Base-by-base conservation (phyloP, 2,113 vertebrate species). In the Piprites chloris region DNA sequence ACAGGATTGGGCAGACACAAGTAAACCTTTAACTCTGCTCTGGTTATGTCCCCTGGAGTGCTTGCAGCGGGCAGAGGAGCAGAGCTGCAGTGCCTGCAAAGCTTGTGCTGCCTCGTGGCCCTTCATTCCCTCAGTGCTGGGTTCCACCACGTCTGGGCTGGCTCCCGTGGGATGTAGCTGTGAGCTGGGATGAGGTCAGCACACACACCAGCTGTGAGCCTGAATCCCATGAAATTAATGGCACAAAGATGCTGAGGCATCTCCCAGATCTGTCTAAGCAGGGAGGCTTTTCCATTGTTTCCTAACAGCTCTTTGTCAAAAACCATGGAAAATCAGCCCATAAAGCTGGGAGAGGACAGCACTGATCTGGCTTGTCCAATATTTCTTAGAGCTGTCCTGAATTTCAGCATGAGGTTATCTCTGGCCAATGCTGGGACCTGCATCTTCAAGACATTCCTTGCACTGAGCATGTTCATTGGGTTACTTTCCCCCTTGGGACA, bases 81-180 rank as follows among this genome's bases (percentile, higher is more conserved):
- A 58, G 56, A 73, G 69, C 63, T 77, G 80, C n/a, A 4, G 62
- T 2, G 15, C 20, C 73, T 23, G 14, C 56, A n/a, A 9, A 33
- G 44, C 20, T 21, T 22, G 56, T 46, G 59, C 28, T 78, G 77
- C 59, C 83, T 44, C 18, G 2, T 28, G 75, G n/a, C 56, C 66
- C 63, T 30, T 42, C 5, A 2, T 11, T 37, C 35, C 39, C 26
- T 0, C 5, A 11, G 39, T 1, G 6, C 56, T 49, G 63, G 39
- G 8, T n/a, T 46, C 30, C 28, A 7, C 50, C 50, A 4, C 0
- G 1, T 58, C 72, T 35, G 1, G 0, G 18, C 5, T 62, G 59
- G 33, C 11, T 92, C 46, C 19, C 10, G 18, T 11, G 58, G 30
- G 84, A 28, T 28, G n/a, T 8, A 14, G 39, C 30, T 71, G 46